These are phyloP conservation scores for Argya squamiceps DNA, from an alignment of 2,797 vertebrate species.

Conservation along the genomic window DNA sequence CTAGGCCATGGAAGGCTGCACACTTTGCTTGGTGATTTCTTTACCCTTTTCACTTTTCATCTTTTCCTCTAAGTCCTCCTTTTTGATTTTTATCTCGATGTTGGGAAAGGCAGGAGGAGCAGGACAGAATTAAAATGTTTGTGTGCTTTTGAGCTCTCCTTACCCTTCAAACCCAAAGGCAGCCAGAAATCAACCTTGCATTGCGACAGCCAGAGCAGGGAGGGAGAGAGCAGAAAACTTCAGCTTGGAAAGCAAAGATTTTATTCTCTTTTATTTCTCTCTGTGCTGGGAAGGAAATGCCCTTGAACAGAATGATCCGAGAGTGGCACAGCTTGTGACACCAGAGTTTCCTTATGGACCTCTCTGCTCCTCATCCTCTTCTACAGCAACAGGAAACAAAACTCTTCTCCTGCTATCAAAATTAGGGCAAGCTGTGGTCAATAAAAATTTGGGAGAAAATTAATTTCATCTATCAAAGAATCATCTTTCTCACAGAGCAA, in stretches of 20 bases:
- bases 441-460: neutral
- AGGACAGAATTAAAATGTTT: neutral
- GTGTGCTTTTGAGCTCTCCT: neutral
- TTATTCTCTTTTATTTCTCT: neutral
- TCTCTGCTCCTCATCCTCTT: neutral
- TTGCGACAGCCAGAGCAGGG: neutral
- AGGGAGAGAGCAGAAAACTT: neutral
- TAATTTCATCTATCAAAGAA: neutral
- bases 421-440: neutral
- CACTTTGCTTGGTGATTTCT: neutral
- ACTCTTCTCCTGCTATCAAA: neutral
- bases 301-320: neutral
- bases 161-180: neutral
- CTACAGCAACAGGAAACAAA: neutral
- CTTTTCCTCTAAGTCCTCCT: neutral
- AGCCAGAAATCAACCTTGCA: neutral
- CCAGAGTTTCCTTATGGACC: accelerated
- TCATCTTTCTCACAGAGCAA: neutral
- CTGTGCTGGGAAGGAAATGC: neutral
- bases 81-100: neutral
- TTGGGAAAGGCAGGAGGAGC: neutral
- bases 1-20: neutral
- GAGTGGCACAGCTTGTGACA: neutral
- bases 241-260: neutral
- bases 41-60: neutral